Conservation (phyloP, 2,797 vertebrate species). For the Alcedo quadribrachys region DNA sequence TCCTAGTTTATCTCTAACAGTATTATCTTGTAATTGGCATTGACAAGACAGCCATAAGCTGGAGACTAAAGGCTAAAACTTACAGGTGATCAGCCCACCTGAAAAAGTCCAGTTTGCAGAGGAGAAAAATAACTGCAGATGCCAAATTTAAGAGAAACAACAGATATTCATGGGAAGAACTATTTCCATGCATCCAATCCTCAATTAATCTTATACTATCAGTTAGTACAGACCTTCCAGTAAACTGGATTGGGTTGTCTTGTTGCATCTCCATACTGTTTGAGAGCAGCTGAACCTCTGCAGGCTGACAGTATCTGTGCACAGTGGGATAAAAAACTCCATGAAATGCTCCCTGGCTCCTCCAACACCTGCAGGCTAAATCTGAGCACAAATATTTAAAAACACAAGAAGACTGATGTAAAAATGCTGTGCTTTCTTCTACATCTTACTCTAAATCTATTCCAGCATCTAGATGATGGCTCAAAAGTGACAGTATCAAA, state of each 20-base stretch:
- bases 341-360: background rate
- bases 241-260: background rate
- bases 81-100: background rate
- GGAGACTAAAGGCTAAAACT: background rate
- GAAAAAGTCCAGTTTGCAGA: background rate
- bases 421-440: background rate
- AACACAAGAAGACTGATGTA: background rate
- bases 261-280: background rate
- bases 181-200: background rate
- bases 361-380: background rate
- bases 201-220: background rate
- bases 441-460: background rate
- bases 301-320: background rate
- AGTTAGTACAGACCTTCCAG: background rate
- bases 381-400: background rate
- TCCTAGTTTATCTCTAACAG: background rate
- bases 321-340: background rate
- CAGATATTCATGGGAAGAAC: background rate
- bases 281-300: background rate
- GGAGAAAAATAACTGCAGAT: background rate
- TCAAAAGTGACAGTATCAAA: background rate
- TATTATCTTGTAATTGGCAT: background rate
- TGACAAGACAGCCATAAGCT: background rate
- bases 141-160: background rate
- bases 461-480: background rate